A percentile compares a stretch with the other conserved stretches of the same genome.
Evolutionary conservation across 2,113 vertebrate genomes (phyloP).

Genomic region (Hyaena hyaena): DNA sequence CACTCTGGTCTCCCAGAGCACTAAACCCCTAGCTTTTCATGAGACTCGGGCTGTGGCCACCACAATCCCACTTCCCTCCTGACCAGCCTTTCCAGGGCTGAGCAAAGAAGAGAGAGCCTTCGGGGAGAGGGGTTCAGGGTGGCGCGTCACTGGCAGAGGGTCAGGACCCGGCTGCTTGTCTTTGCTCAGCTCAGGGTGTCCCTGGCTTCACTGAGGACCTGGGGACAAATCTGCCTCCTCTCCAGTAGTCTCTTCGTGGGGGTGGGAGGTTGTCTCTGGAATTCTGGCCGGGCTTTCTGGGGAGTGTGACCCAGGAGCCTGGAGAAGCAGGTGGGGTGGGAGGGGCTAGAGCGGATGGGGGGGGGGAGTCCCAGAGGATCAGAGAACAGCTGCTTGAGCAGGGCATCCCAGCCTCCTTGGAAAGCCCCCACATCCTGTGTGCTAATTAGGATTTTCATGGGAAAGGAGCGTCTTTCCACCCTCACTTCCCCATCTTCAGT

Average conservation of each 20-base stretch:
- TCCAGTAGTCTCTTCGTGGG: neutral
- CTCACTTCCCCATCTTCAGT: neutral
- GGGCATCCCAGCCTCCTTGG: neutral
- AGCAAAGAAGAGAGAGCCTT: neutral
- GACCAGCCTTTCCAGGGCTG: neutral
- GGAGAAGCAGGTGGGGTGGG: conserved; percentile 59
- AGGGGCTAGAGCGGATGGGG: neutral
- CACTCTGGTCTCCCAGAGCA: neutral
- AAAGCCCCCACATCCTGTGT: conserved; percentile 72
- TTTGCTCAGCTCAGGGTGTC: neutral
- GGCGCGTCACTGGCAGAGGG: fast-evolving
- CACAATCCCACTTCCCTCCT: neutral
- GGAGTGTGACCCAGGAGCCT: neutral
- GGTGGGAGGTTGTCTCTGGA: neutral
- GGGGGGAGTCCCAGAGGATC: neutral
- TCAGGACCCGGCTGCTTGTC: neutral
- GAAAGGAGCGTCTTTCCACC: conserved; percentile 55
- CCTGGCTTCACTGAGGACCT: neutral
- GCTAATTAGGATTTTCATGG: conserved; percentile 79
- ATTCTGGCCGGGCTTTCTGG: conserved; percentile 7
- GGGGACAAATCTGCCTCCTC: neutral
- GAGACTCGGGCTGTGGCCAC: neutral
- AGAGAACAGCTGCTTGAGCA: conserved; percentile 67
- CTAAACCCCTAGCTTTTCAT: neutral
- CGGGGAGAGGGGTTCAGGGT: neutral